Percentiles rank a stretch among this genome's conserved stretches.
These are phyloP conservation scores for Podiceps cristatus DNA, from an alignment of 2,113 vertebrate genomes.

Conservation along the genomic window DNA sequence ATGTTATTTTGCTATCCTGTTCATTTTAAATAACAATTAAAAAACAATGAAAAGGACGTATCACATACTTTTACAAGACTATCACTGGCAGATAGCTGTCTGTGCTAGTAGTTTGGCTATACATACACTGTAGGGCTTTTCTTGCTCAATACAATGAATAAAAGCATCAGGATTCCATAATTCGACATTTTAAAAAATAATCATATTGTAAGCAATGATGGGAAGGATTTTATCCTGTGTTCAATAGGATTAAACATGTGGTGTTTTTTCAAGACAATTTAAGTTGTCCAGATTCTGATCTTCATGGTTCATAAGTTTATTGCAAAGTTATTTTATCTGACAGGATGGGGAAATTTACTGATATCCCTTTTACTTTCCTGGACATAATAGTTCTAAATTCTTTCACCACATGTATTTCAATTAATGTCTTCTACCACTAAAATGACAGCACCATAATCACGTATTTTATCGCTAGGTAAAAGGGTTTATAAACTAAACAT, in stretches of 20 bases:
- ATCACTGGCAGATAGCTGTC: not conserved
- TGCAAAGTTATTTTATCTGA: slow-evolving; percentile 39
- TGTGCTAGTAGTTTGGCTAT: not conserved
- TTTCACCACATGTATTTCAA: not conserved
- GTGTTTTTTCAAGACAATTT: not conserved
- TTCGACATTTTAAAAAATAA: not conserved
- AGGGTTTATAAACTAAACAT: not conserved
- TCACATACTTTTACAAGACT: not conserved
- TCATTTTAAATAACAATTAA: not conserved
- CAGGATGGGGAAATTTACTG: slow-evolving; percentile 33
- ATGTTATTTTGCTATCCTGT: not conserved
- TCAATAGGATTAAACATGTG: not conserved
- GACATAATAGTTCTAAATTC: not conserved
- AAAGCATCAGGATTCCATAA: not conserved
- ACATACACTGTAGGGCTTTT: not conserved
- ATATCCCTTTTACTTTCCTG: slow-evolving; percentile 32
- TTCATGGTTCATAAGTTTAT: not conserved
- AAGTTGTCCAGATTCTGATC: slow-evolving; percentile 19
- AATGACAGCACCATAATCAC: not conserved
- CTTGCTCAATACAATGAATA: not conserved
- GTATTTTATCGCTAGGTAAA: not conserved
- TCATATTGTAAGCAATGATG: not conserved
- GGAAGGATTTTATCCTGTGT: slow-evolving; percentile 18
- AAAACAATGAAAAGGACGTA: not conserved
- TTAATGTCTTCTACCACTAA: not conserved